A percentile compares a stretch with the other conserved stretches of the same genome.
These are phyloP conservation scores for Quadroppia sp. DNA, from an alignment of 2,888 invertebrate genomes.

Conservation along the genomic window DNA sequence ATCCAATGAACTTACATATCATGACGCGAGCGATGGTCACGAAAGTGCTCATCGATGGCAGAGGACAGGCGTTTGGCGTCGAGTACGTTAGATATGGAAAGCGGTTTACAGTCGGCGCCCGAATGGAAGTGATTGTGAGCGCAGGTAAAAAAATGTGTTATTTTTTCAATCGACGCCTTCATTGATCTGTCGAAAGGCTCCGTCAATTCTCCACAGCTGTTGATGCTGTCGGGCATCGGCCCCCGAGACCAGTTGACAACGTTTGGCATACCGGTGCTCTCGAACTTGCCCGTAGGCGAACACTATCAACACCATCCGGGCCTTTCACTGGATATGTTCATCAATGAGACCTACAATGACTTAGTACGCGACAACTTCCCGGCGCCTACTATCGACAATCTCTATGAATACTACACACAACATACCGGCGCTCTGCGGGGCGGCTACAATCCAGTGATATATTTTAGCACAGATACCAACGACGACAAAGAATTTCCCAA, in stretches of 20 bases:
- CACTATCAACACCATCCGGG: slow-evolving; percentile 37
- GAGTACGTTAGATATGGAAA: slow-evolving; percentile 20
- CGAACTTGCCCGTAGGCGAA: slow-evolving; percentile 37
- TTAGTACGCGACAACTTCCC: not conserved
- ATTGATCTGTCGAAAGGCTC: not conserved
- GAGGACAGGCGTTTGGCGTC: slow-evolving; percentile 26
- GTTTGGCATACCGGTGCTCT: slow-evolving; percentile 19
- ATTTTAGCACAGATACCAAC: slow-evolving; percentile 28
- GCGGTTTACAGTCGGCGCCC: slow-evolving; percentile 26
- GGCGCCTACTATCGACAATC: slow-evolving; percentile 36
- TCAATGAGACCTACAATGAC: too few species aligned
- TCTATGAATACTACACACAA: slow-evolving; percentile 25
- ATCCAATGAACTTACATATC: slow-evolving; percentile 41
- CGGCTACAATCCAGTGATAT: slow-evolving; percentile 38
- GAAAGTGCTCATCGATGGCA: not conserved
- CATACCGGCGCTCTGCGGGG: slow-evolving; percentile 32
- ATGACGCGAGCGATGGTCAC: slow-evolving; percentile 33
- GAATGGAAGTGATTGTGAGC: slow-evolving; percentile 29
- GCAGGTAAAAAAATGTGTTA: slow-evolving; percentile 12
- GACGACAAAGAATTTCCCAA: slow-evolving; percentile 35
- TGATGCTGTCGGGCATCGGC: slow-evolving; percentile 39
- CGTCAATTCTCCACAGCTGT: slow-evolving; percentile 37
- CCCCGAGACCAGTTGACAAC: slow-evolving; percentile 32
- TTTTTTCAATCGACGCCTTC: too few species aligned
- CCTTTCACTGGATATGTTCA: slow-evolving; percentile 35